These are phyloP conservation scores for Penelope pileata DNA, from an alignment of 2,113 vertebrate genomes.

Conservation along the genomic window DNA sequence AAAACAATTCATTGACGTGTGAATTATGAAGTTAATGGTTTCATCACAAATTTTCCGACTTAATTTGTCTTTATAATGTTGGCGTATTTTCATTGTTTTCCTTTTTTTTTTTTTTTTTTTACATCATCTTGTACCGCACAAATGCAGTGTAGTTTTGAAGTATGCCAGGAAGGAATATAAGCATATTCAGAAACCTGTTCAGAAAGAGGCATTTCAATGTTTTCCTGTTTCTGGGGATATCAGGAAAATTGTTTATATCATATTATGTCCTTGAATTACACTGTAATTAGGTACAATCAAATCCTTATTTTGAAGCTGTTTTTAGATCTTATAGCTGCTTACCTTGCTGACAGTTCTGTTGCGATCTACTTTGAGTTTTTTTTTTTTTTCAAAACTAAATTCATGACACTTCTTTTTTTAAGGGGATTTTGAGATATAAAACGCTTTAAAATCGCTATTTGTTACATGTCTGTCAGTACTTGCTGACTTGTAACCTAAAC, in stretches of 20 bases:
- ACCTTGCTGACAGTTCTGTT: slow-evolving; percentile 59
- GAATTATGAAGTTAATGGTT: slow-evolving; percentile 81
- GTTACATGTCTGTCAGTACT: slow-evolving; percentile 36
- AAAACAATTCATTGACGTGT: slow-evolving; percentile 79
- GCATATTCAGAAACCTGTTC: slow-evolving; percentile 58
- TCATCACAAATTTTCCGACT: slow-evolving; percentile 77
- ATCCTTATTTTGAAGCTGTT: slow-evolving; percentile 52
- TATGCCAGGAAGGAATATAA: slow-evolving; percentile 48
- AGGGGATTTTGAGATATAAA: slow-evolving; percentile 47
- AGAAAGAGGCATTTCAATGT: slow-evolving; percentile 62
- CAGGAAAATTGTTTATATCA: slow-evolving; percentile 52
- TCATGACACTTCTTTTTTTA: slow-evolving; percentile 17
- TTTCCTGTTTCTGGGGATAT: slow-evolving; percentile 52
- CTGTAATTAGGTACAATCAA: slow-evolving; percentile 66
- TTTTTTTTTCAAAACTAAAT: slow-evolving; percentile 50
- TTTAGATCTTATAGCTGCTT: slow-evolving; percentile 63
- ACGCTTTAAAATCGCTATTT: slow-evolving; percentile 10
- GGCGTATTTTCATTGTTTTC: slow-evolving; percentile 38
- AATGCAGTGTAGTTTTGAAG: slow-evolving; percentile 60
- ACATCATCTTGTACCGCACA: slow-evolving; percentile 10
- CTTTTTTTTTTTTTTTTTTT: slow-evolving; percentile 74
- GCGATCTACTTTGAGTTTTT: slow-evolving; percentile 44
- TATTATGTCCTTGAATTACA: slow-evolving; percentile 59
- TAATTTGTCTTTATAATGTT: slow-evolving; percentile 78
- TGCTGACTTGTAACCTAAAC: background rate